Evolutionary conservation across 2,888 invertebrate genomes (phyloP).

Genomic region (Selenia dentaria): DNA sequence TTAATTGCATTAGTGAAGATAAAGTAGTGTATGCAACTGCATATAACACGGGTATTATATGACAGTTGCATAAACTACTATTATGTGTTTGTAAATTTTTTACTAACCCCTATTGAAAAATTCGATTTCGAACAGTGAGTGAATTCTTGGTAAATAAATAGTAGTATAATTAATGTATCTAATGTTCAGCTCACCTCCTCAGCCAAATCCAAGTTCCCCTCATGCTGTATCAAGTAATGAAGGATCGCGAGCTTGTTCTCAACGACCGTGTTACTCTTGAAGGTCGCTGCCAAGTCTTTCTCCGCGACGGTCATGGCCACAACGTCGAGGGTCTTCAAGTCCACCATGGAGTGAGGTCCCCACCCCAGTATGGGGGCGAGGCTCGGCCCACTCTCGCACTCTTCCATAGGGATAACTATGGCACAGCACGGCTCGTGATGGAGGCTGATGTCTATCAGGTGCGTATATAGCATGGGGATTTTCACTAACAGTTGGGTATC

Average conservation of each 20-base stretch:
- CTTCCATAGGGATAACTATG: slow-evolving; percentile 87
- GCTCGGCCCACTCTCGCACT: slow-evolving; percentile 83
- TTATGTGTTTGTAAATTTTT: too few species aligned
- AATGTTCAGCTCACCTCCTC: slow-evolving; percentile 89
- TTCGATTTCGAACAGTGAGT: too few species aligned
- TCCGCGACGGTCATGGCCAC: slow-evolving; percentile 87
- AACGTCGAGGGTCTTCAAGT: slow-evolving; percentile 89
- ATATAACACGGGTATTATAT: too few species aligned
- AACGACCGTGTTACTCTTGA: slow-evolving; percentile 86
- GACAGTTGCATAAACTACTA: too few species aligned
- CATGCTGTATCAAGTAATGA: slow-evolving; percentile 92
- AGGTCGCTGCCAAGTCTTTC: slow-evolving; percentile 88
- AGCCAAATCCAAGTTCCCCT: slow-evolving; percentile 89
- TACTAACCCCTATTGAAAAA: too few species aligned
- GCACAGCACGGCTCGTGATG: slow-evolving; percentile 94
- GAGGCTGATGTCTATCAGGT: slow-evolving; percentile 92
- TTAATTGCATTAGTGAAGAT: too few species aligned
- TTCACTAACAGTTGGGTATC: slow-evolving; percentile 93
- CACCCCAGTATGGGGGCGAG: slow-evolving; percentile 87
- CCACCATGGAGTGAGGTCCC: slow-evolving; percentile 83
- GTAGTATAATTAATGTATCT: too few species aligned
- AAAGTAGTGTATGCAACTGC: too few species aligned
- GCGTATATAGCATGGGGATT: slow-evolving; percentile 93
- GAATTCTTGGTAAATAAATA: too few species aligned
- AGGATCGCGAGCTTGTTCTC: slow-evolving; percentile 92